Evolutionary conservation across 64 coral and sea anemone species (phyloP).

Genomic region (Montipora sp.): DNA sequence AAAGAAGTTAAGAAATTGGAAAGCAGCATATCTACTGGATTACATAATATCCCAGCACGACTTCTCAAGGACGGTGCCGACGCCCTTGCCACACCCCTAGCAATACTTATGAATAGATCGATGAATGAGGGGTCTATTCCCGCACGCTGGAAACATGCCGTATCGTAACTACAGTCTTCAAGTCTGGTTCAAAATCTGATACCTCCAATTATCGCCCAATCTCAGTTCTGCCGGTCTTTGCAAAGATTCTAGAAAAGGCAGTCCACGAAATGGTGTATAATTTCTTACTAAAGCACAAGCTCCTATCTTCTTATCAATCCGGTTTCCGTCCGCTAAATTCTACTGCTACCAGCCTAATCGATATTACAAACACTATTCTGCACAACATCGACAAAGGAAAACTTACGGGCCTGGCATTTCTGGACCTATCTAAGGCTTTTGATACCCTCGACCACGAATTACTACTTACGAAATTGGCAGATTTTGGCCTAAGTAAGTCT

Average conservation of each 20-base stretch:
- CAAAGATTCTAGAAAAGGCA: constrained; percentile 3
- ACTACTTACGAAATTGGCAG: constrained; percentile 17
- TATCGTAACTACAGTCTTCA: background rate
- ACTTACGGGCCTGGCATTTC: constrained; percentile 60
- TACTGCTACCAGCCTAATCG: constrained; percentile 54
- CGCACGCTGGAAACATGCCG: background rate
- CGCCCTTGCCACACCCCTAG: constrained; percentile 7
- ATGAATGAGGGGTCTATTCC: constrained; percentile 11
- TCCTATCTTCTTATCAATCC: background rate
- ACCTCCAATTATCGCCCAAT: constrained; percentile 37
- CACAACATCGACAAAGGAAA: constrained; percentile 64
- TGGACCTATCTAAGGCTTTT: constrained; percentile 61
- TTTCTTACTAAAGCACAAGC: background rate
- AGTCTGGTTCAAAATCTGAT: constrained; percentile 7
- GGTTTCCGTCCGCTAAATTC: constrained; percentile 17
- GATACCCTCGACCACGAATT: constrained; percentile 44
- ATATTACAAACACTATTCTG: constrained; percentile 64
- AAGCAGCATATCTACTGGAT: background rate
- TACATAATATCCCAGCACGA: background rate
- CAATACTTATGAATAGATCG: constrained; percentile 43
- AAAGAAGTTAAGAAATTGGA: background rate
- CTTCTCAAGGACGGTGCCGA: constrained; percentile 45
- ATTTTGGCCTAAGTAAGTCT: too few species aligned
- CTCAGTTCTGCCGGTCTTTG: constrained; percentile 24
- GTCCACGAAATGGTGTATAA: constrained; percentile 10